Base-by-base conservation (phyloP, 2,888 invertebrate species). In the Apeira syringaria region DNA sequence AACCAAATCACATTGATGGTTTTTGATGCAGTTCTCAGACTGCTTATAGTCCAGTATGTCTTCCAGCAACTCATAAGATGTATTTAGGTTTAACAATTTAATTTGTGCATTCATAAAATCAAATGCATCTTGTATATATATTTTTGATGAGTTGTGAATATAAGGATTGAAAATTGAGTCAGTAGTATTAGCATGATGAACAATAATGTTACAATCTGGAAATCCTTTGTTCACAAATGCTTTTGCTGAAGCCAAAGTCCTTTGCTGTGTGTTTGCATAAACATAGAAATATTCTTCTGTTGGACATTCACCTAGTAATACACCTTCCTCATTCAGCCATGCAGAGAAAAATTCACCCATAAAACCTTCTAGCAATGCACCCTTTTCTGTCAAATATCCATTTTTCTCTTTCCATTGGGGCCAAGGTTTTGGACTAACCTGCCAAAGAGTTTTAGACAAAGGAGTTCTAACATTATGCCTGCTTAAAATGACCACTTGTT, bases 381-480 rank as follows among this genome's bases (percentile, higher is more conserved):
- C 85, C 66, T 79, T 84, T 4, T 63, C 51, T 3, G 85, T 85
- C 17, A 85, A 60, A 55, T 63, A 68, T 5, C 85, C 85, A 49
- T 40, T 57, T 58, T 72, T 69, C 39, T 80, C 72, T 5, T 66
- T 67, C 79, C 80, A 85, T 10, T 48, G 15, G 0, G 85, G 85
- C 85, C 85, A 85, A 0, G 48, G 28, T 27, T 72, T 74, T 0
- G 80, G 76, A 3, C 79, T 72, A 1, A 72, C 62, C 45, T 67
- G 57, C 8, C 50, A 51, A 24, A 84, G 59, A 37, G 72, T 63
- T 51, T 68, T 62, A 5, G 80, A 71, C 54, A 82, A 64, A 47
- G 85, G 85, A 29, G 80, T 76, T 30, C 85, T 58, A 6, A 80
- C 73, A 59, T 77, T 78, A 57, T 85, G 85, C 29, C 85, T 74